Conservation (phyloP, 2,797 vertebrate species). For the Cuculus canorus region DNA sequence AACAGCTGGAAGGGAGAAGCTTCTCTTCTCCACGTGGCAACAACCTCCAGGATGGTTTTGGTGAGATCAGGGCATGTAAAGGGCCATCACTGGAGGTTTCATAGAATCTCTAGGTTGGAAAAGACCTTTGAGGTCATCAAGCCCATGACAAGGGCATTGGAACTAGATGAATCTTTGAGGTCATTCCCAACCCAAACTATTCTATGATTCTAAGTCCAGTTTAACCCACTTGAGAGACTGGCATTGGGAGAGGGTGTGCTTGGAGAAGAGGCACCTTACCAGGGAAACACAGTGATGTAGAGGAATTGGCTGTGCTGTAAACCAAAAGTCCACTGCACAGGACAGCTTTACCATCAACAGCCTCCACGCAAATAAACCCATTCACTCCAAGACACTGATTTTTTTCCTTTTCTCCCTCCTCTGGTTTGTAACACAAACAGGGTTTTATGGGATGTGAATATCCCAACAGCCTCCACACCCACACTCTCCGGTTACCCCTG, state of each 20-base stretch:
- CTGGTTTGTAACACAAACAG: rapidly evolving
- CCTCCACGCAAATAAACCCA: not conserved
- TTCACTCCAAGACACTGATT: rapidly evolving
- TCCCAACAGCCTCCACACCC: not conserved
- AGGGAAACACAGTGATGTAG: not conserved
- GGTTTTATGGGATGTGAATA: no score
- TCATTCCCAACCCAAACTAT: no score
- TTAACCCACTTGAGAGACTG: not conserved
- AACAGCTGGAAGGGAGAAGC: not conserved
- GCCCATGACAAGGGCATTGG: no score
- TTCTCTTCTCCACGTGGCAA: not conserved
- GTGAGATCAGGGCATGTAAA: not conserved
- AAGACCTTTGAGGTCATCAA: no score
- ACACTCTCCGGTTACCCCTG: rapidly evolving
- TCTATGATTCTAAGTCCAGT: no score
- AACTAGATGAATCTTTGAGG: no score
- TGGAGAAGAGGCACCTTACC: not conserved
- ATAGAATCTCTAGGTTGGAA: no score
- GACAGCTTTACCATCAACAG: not conserved
- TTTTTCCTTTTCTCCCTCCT: not conserved
- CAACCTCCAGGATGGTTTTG: not conserved
- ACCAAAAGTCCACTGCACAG: rapidly evolving
- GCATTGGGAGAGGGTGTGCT: not conserved
- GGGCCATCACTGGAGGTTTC: not conserved
- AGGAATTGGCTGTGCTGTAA: not conserved